Evolutionary conservation across 2,888 invertebrate species (phyloP).

Genomic region (Plusia festucae): DNA sequence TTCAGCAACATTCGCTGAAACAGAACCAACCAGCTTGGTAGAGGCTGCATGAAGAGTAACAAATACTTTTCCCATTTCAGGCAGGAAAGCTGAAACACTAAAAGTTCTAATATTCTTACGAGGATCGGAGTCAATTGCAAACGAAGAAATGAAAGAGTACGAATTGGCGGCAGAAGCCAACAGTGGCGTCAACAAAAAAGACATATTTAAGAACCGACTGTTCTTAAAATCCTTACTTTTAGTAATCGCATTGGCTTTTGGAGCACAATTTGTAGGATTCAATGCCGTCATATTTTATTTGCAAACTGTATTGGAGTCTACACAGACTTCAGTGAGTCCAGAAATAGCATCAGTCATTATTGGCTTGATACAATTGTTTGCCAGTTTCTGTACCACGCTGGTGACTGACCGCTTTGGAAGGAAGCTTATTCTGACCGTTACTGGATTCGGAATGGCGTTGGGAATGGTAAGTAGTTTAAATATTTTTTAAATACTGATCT

Average conservation of each 20-base stretch:
- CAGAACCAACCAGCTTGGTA: too few species aligned
- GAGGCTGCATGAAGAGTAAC: too few species aligned
- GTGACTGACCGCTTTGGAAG: slow-evolving; percentile 67
- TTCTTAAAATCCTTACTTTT: slow-evolving; percentile 45
- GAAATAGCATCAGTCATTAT: slow-evolving; percentile 73
- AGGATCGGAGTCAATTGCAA: slow-evolving; percentile 68
- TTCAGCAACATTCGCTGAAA: too few species aligned
- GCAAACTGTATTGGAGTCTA: slow-evolving; percentile 74
- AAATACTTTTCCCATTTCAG: slow-evolving; percentile 60
- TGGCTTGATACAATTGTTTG: slow-evolving; percentile 71
- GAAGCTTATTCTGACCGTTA: not conserved
- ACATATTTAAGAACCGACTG: slow-evolving; percentile 45
- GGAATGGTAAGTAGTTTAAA: not conserved
- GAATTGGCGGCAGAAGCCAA: slow-evolving; percentile 33
- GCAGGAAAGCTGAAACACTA: slow-evolving; percentile 67
- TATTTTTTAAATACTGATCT: not conserved
- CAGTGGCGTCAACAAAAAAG: slow-evolving; percentile 37
- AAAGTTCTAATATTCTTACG: slow-evolving; percentile 69
- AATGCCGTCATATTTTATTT: slow-evolving; percentile 74
- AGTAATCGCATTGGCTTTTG: slow-evolving; percentile 27
- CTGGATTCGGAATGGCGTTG: not conserved
- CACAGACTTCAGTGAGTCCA: slow-evolving; percentile 70
- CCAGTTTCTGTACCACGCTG: slow-evolving; percentile 67
- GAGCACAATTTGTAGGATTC: slow-evolving; percentile 67
- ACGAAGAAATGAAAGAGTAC: slow-evolving; percentile 74